Conservation (phyloP, 2,113 vertebrate species). For the Oreochromis tanganicae region DNA sequence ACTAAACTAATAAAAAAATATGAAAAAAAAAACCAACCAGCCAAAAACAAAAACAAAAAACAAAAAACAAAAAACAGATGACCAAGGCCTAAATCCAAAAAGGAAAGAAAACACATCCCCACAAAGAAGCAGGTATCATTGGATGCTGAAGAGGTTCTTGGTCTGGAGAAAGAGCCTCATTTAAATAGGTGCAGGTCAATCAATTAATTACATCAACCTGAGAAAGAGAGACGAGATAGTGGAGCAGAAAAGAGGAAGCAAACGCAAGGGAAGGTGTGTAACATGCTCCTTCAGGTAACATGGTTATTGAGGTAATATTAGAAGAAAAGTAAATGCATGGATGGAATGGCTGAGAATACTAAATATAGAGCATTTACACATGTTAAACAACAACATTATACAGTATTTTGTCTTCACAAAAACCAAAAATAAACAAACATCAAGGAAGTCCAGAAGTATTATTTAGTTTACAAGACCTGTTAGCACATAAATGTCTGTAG, state of each 20-base stretch:
- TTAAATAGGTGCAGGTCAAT: background rate
- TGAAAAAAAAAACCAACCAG: background rate
- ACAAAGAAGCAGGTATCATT: background rate
- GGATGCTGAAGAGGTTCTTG: background rate
- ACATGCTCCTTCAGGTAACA: background rate
- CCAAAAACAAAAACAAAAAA: background rate
- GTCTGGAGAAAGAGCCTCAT: background rate
- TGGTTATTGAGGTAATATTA: background rate
- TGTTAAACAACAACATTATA: background rate
- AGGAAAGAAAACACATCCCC: background rate
- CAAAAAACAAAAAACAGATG: rapidly evolving
- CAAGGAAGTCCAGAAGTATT: background rate
- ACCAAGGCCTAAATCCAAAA: background rate
- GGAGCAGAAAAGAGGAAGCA: background rate
- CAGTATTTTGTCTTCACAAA: background rate
- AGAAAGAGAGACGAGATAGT: background rate
- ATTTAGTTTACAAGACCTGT: background rate
- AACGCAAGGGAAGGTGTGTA: background rate
- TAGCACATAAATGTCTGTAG: background rate
- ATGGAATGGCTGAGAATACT: background rate
- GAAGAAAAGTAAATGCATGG: background rate
- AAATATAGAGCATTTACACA: background rate
- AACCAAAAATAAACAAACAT: background rate
- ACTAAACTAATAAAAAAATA: background rate
- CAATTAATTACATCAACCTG: background rate